These are phyloP conservation scores for Agelas oroides DNA, from an alignment of 37 sponge, comb jelly and placozoan species.

Conservation along the genomic window DNA sequence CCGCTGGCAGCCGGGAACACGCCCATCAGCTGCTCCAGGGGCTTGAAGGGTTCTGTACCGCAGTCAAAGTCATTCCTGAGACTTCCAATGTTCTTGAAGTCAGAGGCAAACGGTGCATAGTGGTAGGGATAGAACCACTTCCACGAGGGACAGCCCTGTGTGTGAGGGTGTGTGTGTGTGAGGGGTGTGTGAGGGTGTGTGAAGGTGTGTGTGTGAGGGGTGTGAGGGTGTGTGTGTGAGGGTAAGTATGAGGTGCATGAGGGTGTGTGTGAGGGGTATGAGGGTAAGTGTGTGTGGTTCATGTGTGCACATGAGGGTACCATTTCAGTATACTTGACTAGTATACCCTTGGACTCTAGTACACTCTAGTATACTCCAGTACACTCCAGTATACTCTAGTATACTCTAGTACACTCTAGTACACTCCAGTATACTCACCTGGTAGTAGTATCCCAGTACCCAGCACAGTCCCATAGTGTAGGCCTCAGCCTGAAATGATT, in stretches of 20 bases:
- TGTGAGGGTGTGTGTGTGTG: not conserved
- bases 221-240: too few species aligned
- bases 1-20: conserved; percentile 98
- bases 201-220: not conserved
- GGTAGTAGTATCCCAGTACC: conserved; percentile 94
- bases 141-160: conserved; percentile 97
- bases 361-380: not conserved
- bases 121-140: conserved; percentile 99
- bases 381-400: not conserved
- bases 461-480: conserved; percentile 97
- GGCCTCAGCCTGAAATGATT: conserved; percentile 49
- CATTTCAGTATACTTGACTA: too few species aligned
- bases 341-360: too few species aligned
- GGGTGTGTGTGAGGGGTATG: too few species aligned
- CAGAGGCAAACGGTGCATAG: conserved; percentile 99
- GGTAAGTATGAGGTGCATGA: too few species aligned
- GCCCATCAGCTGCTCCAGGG: conserved; percentile 99
- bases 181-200: conserved; percentile 15
- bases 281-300: too few species aligned
- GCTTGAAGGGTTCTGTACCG: conserved; percentile 86
- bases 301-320: not conserved
- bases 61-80: conserved; percentile 74
- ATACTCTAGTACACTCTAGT: not conserved
- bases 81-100: conserved; percentile 83
- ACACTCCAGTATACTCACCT: conserved; percentile 47